Percentiles rank a stretch among this genome's conserved stretches.
phyloP scores from a whole-genome alignment of 2,113 vertebrate genomes.

The Sceloporus tristichus region DNA sequence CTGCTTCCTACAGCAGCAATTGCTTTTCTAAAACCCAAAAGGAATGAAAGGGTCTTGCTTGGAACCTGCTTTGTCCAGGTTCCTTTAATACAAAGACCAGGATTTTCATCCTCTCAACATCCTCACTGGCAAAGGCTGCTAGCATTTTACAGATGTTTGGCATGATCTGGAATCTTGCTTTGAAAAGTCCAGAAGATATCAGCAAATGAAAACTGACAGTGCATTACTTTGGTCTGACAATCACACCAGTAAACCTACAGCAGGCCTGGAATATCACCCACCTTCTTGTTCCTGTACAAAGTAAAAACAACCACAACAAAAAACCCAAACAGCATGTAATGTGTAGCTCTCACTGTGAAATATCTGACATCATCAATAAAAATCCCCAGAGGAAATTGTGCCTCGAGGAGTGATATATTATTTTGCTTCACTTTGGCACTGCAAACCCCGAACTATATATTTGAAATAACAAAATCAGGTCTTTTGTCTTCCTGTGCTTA shows the following conservation, averaged over 20 bases:
- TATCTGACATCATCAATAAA: conserved; percentile 33
- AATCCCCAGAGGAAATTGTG: neutral
- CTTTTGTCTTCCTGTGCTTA: neutral
- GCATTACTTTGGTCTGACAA: conserved; percentile 52
- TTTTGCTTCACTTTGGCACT: conserved; percentile 54
- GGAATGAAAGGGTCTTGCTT: neutral
- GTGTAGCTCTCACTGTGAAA: conserved; percentile 8
- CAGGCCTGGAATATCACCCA: conserved; percentile 37
- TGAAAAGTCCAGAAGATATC: neutral
- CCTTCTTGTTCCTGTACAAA: neutral
- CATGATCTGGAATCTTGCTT: neutral
- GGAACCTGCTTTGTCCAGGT: conserved; percentile 19
- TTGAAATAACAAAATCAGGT: neutral
- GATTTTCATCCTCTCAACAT: neutral
- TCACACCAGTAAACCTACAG: neutral
- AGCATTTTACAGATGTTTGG: neutral
- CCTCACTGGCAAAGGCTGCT: neutral
- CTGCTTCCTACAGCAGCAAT: too few species aligned
- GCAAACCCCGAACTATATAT: conserved; percentile 37
- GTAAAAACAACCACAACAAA: neutral
- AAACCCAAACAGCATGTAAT: neutral
- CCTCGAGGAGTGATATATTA: conserved; percentile 25
- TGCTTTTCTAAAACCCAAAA: too few species aligned
- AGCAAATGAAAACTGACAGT: conserved; percentile 47
- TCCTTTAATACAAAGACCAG: neutral